Evolutionary conservation across 2,888 invertebrate species (phyloP), one percentile per base, ranked within the genome.

Genomic region (Ephialtes manifestator): DNA sequence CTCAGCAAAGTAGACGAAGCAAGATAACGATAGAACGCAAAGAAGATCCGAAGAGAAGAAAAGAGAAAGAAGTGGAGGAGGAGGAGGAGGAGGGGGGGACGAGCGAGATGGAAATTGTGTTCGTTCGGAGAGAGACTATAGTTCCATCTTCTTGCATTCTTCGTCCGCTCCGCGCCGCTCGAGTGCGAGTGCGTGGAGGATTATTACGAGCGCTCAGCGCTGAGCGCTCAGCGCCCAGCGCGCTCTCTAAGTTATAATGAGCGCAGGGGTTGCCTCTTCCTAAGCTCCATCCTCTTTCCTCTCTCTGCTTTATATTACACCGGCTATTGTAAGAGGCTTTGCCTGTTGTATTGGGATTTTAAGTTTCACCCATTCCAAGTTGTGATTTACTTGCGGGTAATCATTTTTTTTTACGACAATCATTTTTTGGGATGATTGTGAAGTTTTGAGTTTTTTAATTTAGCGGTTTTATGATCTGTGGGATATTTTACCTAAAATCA

Each of bases 141-240:
- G 71, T 53, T 65, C 15, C 43, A 65, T 78, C 65, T 46, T 65
- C 39, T 71, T 55, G 35, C 13, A 51, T 65, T 43, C 75, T 68
- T 31, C 11, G 39, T 53, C 20, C 20, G 51, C 63, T 63, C 53
- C 24, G 11, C 11, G 28, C 11, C 20, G 53, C 5, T 15, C 60
- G 18, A 48, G 28, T 39, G 75, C 39, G 75, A 67, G 81, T 81
- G 81, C 81, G 81, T 74, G 70, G 75, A 75, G 60, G 35, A 76
- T 71, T 81, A 81, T 76, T 76, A 81, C 75, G 75, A 76, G 70
- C 67, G 28, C n/a, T 55, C 15, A 20, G 5, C 65, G 65, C 39
- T 11, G 10, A 18, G 28, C 63, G 35, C 4, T 35, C 5, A 8
- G 35, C 35, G 35, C 35, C 8, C 5, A 8, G 39, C 24, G 31